phyloP scores from a whole-genome alignment of 2,888 invertebrate species.

The Amblyjoppa fuscipennis region DNA sequence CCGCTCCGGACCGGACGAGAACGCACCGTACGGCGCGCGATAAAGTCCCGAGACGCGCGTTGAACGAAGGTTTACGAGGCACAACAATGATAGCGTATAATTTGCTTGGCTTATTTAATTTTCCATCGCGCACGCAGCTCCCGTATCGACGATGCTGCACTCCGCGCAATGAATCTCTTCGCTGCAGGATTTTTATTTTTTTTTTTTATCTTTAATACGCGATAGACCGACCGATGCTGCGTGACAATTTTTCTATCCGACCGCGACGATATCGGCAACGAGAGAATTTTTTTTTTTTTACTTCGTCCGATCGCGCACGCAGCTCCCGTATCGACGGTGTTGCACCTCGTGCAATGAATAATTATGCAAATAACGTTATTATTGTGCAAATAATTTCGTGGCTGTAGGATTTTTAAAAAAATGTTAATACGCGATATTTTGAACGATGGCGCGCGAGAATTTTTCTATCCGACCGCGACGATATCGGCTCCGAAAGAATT shows the following conservation, averaged over 20 bases:
- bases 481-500: no score
- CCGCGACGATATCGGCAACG: neutral
- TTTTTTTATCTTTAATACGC: neutral
- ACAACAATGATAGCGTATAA: slow-evolving; percentile 80
- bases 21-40: slow-evolving; percentile 10
- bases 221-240: no score
- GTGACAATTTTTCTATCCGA: neutral
- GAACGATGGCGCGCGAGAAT: neutral
- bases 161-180: slow-evolving; percentile 26
- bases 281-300: neutral
- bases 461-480: neutral
- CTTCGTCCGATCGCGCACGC: slow-evolving; percentile 2
- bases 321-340: slow-evolving; percentile 7
- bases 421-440: no score
- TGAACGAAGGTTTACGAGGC: slow-evolving; percentile 75
- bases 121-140: slow-evolving; percentile 51
- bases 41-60: slow-evolving; percentile 61
- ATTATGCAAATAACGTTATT: no score
- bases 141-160: slow-evolving; percentile 8
- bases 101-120: slow-evolving; percentile 74
- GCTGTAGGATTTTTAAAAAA: neutral
- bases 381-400: neutral
- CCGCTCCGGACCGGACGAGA: neutral
- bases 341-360: slow-evolving; percentile 20
- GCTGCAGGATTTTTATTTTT: neutral